phyloP scores from a whole-genome alignment of 2,797 vertebrate species.

The Takifugu ocellatus region DNA sequence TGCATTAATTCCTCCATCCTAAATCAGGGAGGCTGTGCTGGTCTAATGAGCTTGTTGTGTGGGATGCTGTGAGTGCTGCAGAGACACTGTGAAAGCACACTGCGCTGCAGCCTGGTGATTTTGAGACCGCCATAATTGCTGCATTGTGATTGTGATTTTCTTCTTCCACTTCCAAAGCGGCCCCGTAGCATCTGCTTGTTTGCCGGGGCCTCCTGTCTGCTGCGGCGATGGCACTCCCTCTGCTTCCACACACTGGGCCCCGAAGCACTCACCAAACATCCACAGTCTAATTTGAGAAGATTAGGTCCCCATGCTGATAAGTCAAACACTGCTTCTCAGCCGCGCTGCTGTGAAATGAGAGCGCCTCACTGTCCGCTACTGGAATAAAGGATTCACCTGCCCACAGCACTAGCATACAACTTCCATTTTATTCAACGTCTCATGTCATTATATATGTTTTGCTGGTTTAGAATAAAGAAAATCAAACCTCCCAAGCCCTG shows the following conservation, averaged over 20 bases:
- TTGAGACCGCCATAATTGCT: slow-evolving; percentile 69
- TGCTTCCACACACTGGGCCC: slow-evolving; percentile 53
- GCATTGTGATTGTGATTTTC: slow-evolving; percentile 66
- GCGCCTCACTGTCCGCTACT: slow-evolving; percentile 26
- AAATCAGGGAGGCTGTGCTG: slow-evolving; percentile 72
- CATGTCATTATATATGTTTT: too few relatives aligned
- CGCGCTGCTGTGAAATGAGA: slow-evolving; percentile 43
- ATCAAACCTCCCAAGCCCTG: background rate
- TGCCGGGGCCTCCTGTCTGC: slow-evolving; percentile 64
- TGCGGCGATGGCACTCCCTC: slow-evolving; percentile 50
- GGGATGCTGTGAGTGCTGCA: slow-evolving; percentile 67
- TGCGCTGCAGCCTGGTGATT: slow-evolving; percentile 65
- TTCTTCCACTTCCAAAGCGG: slow-evolving; percentile 50
- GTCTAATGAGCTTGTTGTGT: slow-evolving; percentile 79
- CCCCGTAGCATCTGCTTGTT: slow-evolving; percentile 72
- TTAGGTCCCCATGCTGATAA: slow-evolving; percentile 65
- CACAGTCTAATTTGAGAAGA: slow-evolving; percentile 63
- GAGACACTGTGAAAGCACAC: slow-evolving; percentile 68
- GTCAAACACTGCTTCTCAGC: slow-evolving; percentile 61
- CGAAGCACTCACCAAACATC: slow-evolving; percentile 54
- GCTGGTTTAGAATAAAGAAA: too few relatives aligned
- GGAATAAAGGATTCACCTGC: slow-evolving; percentile 14
- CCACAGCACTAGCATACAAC: background rate
- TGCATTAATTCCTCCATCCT: slow-evolving; percentile 70
- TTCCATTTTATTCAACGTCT: too few relatives aligned